A percentile compares a stretch with the other conserved stretches of the same genome.
These are phyloP conservation scores for Perdita meconis DNA, from an alignment of 2,888 invertebrate species.

Conservation along the genomic window DNA sequence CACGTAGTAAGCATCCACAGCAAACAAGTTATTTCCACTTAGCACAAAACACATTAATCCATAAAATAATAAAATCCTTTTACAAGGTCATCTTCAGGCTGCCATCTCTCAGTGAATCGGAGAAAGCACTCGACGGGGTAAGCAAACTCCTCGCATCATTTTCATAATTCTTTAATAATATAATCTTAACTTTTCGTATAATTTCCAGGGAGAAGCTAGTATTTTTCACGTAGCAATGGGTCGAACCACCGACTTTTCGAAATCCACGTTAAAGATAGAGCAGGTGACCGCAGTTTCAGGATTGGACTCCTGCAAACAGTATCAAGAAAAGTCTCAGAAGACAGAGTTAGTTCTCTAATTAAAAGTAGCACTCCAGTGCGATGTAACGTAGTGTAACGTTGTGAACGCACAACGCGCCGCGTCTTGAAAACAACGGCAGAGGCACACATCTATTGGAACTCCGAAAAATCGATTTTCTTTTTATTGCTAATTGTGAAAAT, in stretches of 20 bases:
- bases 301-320: conserved; percentile 78
- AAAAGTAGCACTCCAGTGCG: neutral
- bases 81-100: conserved; percentile 91
- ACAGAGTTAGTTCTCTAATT: conserved; percentile 57
- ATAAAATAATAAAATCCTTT: conserved; percentile 24
- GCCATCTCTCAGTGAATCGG: conserved; percentile 89
- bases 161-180: neutral
- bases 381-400: neutral
- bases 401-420: too few species aligned
- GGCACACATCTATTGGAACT: too few species aligned
- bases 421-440: too few species aligned
- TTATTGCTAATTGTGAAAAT: too few species aligned
- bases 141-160: conserved; percentile 88
- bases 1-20: conserved; percentile 88
- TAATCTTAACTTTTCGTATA: conserved; percentile 10
- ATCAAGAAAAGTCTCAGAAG: conserved; percentile 65
- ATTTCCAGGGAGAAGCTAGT: conserved; percentile 90
- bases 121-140: conserved; percentile 86
- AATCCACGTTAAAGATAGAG: conserved; percentile 85
- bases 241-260: conserved; percentile 83
- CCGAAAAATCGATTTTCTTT: too few species aligned
- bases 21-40: neutral
- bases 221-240: conserved; percentile 88
- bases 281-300: conserved; percentile 84
- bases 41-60: neutral